Evolutionary conservation across 2,797 vertebrate species (phyloP).

Genomic region (Aratinga solstitialis): DNA sequence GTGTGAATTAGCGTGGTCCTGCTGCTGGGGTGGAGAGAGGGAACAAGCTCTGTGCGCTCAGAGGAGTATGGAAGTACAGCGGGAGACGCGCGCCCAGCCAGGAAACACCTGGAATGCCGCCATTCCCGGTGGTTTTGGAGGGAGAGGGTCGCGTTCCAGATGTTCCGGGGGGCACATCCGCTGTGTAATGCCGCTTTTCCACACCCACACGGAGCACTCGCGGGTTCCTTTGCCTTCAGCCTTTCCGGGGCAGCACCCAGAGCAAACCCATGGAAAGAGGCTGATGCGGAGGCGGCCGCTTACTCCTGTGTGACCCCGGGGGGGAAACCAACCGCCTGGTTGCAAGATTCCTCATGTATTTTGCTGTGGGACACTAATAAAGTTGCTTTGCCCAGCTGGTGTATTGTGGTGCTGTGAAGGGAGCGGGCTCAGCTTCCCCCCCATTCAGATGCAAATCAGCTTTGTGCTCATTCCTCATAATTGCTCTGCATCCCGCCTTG

Average conservation of each 20-base stretch:
- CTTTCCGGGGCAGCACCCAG: neutral
- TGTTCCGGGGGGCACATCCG: fast-evolving
- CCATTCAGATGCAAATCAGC: conserved; percentile 70
- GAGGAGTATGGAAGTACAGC: neutral
- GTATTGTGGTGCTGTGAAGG: conserved; percentile 58
- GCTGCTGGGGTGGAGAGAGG: neutral
- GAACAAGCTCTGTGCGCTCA: neutral
- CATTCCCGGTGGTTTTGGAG: neutral
- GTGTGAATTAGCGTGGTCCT: neutral
- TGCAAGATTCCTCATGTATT: conserved; percentile 66
- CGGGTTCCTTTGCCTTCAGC: neutral
- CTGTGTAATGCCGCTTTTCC: neutral
- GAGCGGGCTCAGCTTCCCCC: neutral
- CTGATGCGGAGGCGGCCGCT: neutral
- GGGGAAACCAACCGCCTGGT: conserved; percentile 47
- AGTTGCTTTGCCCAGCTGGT: conserved; percentile 69
- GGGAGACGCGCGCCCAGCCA: neutral
- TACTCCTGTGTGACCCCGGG: neutral
- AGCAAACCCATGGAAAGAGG: neutral
- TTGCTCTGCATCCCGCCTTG: conserved; percentile 59
- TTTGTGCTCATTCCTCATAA: conserved; percentile 59
- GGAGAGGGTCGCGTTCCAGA: neutral
- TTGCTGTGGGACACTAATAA: conserved; percentile 75
- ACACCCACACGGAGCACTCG: fast-evolving
- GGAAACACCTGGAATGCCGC: neutral